A percentile compares a stretch with the other conserved stretches of the same genome.
These are phyloP conservation scores for Pelobates fuscus DNA, from an alignment of 2,113 vertebrate genomes.

Conservation along the genomic window DNA sequence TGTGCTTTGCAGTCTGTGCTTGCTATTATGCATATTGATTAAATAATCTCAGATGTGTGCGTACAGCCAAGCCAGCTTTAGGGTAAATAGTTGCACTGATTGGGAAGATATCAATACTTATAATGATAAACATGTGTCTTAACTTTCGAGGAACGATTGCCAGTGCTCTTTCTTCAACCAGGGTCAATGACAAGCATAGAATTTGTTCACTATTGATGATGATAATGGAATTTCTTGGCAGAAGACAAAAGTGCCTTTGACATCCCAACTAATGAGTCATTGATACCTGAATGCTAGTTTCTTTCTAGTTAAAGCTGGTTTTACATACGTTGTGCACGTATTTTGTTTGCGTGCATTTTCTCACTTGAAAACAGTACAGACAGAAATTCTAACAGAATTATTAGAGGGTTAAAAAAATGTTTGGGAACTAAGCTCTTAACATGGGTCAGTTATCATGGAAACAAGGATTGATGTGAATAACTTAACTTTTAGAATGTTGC, in stretches of 20 bases:
- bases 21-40: slow-evolving; percentile 39
- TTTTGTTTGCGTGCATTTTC: not conserved
- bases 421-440: too few species aligned
- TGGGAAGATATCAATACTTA: slow-evolving; percentile 47
- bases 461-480: too few species aligned
- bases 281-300: slow-evolving; percentile 40
- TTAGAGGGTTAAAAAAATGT: too few species aligned
- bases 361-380: too few species aligned
- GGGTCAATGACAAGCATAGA: slow-evolving; percentile 40
- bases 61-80: slow-evolving; percentile 23
- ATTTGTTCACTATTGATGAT: slow-evolving; percentile 37
- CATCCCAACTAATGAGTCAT: slow-evolving; percentile 49
- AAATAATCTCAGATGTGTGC: slow-evolving; percentile 29
- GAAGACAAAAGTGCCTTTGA: slow-evolving; percentile 43
- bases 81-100: slow-evolving; percentile 32
- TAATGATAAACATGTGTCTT: slow-evolving; percentile 50
- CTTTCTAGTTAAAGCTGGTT: slow-evolving; percentile 30
- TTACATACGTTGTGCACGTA: slow-evolving; percentile 17
- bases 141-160: slow-evolving; percentile 31
- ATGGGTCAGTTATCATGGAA: too few species aligned
- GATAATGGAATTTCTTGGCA: slow-evolving; percentile 45
- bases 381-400: too few species aligned
- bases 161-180: slow-evolving; percentile 42
- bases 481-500: too few species aligned
- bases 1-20: slow-evolving; percentile 16